A percentile compares a stretch with the other conserved stretches of the same genome.
Evolutionary conservation across 2,113 vertebrate species (phyloP).

Genomic region (Nycticryphes semicollaris): DNA sequence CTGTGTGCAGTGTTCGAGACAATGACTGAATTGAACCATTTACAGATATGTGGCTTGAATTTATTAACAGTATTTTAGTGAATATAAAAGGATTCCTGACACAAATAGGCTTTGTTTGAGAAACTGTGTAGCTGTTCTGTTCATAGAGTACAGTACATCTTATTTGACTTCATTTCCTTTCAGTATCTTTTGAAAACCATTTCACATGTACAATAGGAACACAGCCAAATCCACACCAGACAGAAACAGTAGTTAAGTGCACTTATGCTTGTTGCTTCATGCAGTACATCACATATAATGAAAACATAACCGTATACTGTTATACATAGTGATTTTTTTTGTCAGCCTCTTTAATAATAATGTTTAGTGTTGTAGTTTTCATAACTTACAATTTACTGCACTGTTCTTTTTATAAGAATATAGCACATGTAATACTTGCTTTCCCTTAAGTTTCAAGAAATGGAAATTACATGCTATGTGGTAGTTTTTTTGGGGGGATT

Average conservation of each 20-base stretch:
- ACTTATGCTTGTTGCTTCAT: neutral
- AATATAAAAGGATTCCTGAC: neutral
- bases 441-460: neutral
- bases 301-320: neutral
- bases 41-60: neutral
- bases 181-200: conserved; percentile 11
- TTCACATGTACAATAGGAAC: neutral
- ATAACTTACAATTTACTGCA: neutral
- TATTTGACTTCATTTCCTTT: conserved; percentile 17
- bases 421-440: neutral
- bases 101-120: neutral
- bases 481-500: neutral
- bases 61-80: neutral
- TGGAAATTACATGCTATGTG: neutral
- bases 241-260: neutral
- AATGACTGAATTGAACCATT: neutral
- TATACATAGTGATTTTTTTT: neutral
- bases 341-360: neutral
- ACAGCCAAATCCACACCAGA: neutral
- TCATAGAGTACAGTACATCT: neutral
- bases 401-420: neutral
- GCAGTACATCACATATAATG: neutral
- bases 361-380: neutral
- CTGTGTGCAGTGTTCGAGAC: neutral
- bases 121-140: neutral